Conservation (phyloP, 2,113 vertebrate genomes). For the Castor canadensis region DNA sequence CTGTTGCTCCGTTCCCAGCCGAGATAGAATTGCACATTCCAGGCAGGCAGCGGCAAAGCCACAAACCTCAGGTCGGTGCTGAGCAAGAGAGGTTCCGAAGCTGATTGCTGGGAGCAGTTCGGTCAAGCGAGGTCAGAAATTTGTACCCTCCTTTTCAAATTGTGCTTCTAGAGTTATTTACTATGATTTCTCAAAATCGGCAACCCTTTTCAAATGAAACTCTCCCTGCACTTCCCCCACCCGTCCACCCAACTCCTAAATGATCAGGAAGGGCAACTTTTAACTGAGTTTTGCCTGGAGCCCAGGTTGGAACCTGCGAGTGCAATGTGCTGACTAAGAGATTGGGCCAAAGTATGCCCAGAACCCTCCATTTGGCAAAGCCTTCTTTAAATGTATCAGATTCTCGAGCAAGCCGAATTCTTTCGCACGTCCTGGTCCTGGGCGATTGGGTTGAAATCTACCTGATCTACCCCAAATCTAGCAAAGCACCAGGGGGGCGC, state of each 20-base stretch:
- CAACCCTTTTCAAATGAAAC: neutral
- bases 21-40: slow-evolving; percentile 14
- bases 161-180: neutral
- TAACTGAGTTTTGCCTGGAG: neutral
- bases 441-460: slow-evolving; percentile 57
- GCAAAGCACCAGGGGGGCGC: slow-evolving; percentile 59
- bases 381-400: slow-evolving; percentile 45
- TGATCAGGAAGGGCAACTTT: neutral
- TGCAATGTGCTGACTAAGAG: neutral
- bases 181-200: neutral
- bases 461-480: slow-evolving; percentile 47
- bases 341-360: neutral
- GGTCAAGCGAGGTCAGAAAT: neutral
- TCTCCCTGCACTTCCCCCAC: neutral
- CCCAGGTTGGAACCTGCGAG: neutral
- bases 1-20: slow-evolving; percentile 33
- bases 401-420: slow-evolving; percentile 19
- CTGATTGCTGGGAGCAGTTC: neutral
- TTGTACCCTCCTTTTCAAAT: neutral
- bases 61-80: neutral
- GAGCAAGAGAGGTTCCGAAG: neutral
- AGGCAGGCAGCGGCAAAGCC: neutral
- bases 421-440: neutral
- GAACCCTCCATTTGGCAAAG: slow-evolving; percentile 63
- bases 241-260: neutral